These are phyloP conservation scores for Cherax quadricarinatus DNA, from an alignment of 1,140 invertebrate genomes.

Conservation along the genomic window DNA sequence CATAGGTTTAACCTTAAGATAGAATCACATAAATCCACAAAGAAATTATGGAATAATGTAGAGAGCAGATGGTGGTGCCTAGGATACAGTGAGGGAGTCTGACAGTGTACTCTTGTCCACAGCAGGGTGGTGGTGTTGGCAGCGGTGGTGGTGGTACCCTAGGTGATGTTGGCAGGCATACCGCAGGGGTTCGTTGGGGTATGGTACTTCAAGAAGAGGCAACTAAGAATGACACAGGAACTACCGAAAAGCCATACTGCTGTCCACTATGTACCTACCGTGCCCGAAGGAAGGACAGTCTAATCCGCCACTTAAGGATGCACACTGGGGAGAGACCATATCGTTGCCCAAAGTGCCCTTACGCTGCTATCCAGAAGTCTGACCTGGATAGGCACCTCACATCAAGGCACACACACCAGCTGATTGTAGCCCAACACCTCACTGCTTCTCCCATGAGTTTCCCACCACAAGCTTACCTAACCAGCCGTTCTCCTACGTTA, in stretches of 20 bases:
- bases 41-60: background rate
- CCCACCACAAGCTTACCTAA: conserved; percentile 15
- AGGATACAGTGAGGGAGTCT: conserved; percentile 28
- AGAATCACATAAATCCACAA: background rate
- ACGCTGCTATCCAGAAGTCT: conserved; percentile 79
- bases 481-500: background rate
- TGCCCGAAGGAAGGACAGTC: conserved; percentile 53
- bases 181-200: background rate
- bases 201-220: background rate
- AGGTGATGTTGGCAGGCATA: conserved; percentile 14
- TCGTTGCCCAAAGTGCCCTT: conserved; percentile 78
- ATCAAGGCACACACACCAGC: conserved; percentile 77
- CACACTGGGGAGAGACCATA: conserved; percentile 78
- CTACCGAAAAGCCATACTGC: conserved; percentile 28
- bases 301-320: conserved; percentile 75
- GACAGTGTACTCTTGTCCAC: conserved; percentile 51
- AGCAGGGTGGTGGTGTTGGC: conserved; percentile 53
- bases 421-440: conserved; percentile 15
- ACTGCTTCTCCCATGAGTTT: background rate
- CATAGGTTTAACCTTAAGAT: background rate
- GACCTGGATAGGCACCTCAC: conserved; percentile 80
- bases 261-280: conserved; percentile 55
- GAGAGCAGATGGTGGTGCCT: conserved; percentile 5
- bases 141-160: conserved; percentile 22
- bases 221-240: background rate